Conservation (phyloP, 2,113 vertebrate species). For the Cavia aperea region DNA sequence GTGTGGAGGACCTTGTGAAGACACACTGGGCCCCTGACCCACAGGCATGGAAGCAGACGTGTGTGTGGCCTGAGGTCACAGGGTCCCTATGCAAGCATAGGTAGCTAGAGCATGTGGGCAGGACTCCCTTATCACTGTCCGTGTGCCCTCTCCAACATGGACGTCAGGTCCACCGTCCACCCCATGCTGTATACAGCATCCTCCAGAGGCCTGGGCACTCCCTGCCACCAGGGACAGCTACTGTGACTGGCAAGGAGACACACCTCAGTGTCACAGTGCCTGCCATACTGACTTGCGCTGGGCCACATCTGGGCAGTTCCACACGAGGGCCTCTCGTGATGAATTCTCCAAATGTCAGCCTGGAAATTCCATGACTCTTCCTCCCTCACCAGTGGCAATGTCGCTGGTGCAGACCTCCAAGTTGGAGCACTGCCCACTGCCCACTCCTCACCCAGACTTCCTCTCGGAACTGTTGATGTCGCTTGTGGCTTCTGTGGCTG, state of each 20-base stretch:
- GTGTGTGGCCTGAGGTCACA: too few relatives aligned
- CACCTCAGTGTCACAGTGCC: too few relatives aligned
- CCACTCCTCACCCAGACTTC: background rate
- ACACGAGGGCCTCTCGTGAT: background rate
- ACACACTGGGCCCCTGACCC: background rate
- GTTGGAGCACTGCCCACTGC: background rate
- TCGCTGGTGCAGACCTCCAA: background rate
- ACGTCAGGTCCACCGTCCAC: background rate
- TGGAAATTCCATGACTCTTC: background rate
- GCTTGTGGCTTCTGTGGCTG: background rate
- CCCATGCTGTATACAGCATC: background rate
- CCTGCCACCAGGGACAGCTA: too few relatives aligned
- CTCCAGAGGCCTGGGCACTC: background rate
- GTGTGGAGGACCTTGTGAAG: too few relatives aligned
- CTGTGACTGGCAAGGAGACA: background rate
- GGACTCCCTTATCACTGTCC: background rate
- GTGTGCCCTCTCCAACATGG: background rate
- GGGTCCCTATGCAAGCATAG: too few relatives aligned
- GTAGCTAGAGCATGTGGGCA: background rate
- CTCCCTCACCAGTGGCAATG: too few relatives aligned
- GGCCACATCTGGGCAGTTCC: background rate
- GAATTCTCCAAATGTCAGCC: background rate
- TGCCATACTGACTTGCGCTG: accelerated
- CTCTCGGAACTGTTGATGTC: background rate
- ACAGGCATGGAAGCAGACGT: background rate